Percentiles rank a stretch among this genome's conserved stretches.
Evolutionary conservation across 2,888 invertebrate genomes (phyloP).

Genomic region (Trimorus sp.): DNA sequence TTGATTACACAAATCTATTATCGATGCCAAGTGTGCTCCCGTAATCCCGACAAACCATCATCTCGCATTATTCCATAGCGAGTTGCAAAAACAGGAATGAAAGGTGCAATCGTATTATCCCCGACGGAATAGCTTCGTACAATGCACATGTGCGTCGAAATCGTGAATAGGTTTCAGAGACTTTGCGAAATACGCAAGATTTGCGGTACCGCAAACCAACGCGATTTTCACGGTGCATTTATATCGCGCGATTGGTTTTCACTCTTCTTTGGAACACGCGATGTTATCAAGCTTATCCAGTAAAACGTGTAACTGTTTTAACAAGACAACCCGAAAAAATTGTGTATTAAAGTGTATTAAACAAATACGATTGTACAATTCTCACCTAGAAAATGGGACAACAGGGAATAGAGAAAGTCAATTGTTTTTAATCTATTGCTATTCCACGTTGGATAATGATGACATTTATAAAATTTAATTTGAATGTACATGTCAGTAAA

Average conservation of each 20-base stretch:
- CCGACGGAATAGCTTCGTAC: neutral
- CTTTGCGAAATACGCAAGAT: constrained; percentile 67
- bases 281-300: constrained; percentile 52
- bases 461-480: too few species aligned
- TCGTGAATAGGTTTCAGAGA: neutral
- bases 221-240: constrained; percentile 38
- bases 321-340: constrained; percentile 15
- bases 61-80: constrained; percentile 18
- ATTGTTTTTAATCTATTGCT: too few species aligned
- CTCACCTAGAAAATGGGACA: too few species aligned
- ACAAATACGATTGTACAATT: too few species aligned
- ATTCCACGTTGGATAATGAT: too few species aligned
- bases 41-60: constrained; percentile 20
- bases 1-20: constrained; percentile 25
- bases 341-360: neutral
- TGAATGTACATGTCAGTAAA: too few species aligned
- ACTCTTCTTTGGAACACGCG: constrained; percentile 34
- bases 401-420: too few species aligned
- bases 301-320: constrained; percentile 22
- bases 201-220: constrained; percentile 32
- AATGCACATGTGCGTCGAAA: neutral
- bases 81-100: constrained; percentile 6
- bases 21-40: constrained; percentile 9
- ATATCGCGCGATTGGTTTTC: constrained; percentile 40
- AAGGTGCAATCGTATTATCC: constrained; percentile 24